Percentiles rank a stretch among this genome's conserved stretches.
Conservation (phyloP, 2,888 invertebrate genomes). For the Cheilosia urbana region DNA sequence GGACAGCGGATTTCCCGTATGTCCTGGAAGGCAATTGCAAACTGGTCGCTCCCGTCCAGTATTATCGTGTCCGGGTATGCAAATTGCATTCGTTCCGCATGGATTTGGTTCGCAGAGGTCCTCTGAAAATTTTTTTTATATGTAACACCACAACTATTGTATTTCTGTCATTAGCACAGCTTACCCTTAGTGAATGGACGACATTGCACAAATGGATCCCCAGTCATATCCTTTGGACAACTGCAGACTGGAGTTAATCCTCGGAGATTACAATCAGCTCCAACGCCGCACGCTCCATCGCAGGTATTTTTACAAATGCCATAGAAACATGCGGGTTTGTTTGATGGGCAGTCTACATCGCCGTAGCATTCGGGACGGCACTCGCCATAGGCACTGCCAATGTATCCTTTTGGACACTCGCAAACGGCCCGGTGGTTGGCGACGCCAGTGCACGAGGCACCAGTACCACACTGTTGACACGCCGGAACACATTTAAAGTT, state of each 20-base stretch:
- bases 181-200: conserved; percentile 91
- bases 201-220: conserved; percentile 92
- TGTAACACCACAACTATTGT: conserved; percentile 1
- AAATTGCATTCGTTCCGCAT: conserved; percentile 88
- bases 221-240: conserved; percentile 94
- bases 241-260: conserved; percentile 93
- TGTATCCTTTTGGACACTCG: conserved; percentile 92
- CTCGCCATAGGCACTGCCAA: conserved; percentile 90
- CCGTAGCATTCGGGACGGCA: conserved; percentile 92
- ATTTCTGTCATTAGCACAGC: background rate
- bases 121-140: conserved; percentile 84
- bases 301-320: conserved; percentile 94
- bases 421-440: conserved; percentile 90
- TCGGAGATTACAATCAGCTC: conserved; percentile 90
- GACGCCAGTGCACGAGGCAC: conserved; percentile 91
- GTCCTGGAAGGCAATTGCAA: conserved; percentile 92
- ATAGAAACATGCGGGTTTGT: conserved; percentile 91
- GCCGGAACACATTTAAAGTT: conserved; percentile 91
- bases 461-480: conserved; percentile 90
- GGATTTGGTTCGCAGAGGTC: conserved; percentile 94
- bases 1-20: conserved; percentile 90
- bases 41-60: conserved; percentile 93
- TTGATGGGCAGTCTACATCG: conserved; percentile 91
- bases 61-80: conserved; percentile 93
- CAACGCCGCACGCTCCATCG: conserved; percentile 90